Evolutionary conservation across 1,140 invertebrate genomes (phyloP).

Genomic region (Phocides pigmalion): DNA sequence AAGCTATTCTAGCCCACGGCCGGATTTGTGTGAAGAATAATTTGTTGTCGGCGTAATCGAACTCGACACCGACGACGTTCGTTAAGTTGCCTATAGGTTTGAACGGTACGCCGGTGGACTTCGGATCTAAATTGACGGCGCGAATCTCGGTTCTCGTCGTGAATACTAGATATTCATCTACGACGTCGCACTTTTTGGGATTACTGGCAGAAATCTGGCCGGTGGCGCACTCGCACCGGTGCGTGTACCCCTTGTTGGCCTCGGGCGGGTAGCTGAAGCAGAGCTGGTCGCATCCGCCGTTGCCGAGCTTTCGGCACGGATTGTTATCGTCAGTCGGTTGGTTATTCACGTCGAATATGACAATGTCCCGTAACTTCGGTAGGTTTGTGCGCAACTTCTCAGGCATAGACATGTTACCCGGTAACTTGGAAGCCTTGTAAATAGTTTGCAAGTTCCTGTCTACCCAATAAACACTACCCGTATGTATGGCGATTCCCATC

Average conservation of each 20-base stretch:
- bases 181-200: constrained; percentile 89
- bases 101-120: constrained; percentile 92
- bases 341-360: constrained; percentile 94
- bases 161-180: constrained; percentile 95
- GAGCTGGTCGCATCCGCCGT: constrained; percentile 95
- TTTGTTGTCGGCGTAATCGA: constrained; percentile 95
- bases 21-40: constrained; percentile 96
- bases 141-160: constrained; percentile 96
- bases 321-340: constrained; percentile 92
- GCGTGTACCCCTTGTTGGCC: constrained; percentile 80
- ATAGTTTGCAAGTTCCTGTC: constrained; percentile 96
- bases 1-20: constrained; percentile 94
- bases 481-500: constrained; percentile 95
- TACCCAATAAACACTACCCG: constrained; percentile 96
- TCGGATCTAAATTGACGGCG: constrained; percentile 92
- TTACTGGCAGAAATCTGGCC: constrained; percentile 88
- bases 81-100: constrained; percentile 94
- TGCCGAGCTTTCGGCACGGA: constrained; percentile 89
- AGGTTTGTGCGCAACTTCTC: constrained; percentile 92
- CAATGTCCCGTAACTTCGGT: constrained; percentile 93
- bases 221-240: constrained; percentile 95
- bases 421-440: constrained; percentile 92
- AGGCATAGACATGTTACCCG: constrained; percentile 87
- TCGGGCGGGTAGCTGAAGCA: constrained; percentile 96
- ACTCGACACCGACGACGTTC: constrained; percentile 98